Percentiles rank a stretch among this genome's conserved stretches.
Conservation (phyloP, 2,797 vertebrate genomes). For the Periparus ater region DNA sequence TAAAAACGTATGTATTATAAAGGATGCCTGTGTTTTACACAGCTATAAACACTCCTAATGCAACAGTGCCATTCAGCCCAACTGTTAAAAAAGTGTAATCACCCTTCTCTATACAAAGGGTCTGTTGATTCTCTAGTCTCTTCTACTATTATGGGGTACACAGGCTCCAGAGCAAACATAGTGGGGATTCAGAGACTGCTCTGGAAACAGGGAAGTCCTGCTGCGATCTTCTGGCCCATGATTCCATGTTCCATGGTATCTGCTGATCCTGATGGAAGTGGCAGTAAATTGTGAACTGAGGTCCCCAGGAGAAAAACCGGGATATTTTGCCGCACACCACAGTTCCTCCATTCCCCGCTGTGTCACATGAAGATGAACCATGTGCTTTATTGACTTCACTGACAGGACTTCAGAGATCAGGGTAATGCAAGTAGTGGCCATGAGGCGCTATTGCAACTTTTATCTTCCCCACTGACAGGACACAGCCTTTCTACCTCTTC, state of each 20-base stretch:
- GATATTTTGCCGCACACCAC: fast-evolving
- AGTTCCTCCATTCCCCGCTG: fast-evolving
- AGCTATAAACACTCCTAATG: background rate
- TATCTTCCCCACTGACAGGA: background rate
- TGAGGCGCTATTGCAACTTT: background rate
- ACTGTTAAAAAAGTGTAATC: background rate
- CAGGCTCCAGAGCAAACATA: background rate
- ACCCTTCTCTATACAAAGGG: background rate
- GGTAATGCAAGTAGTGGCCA: background rate
- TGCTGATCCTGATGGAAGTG: background rate
- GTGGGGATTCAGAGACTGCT: background rate
- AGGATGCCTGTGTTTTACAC: background rate
- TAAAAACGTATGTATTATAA: background rate
- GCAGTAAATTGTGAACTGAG: background rate
- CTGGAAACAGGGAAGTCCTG: background rate
- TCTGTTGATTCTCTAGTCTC: background rate
- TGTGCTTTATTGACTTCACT: background rate
- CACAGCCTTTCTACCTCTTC: background rate
- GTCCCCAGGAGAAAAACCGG: background rate
- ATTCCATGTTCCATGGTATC: background rate
- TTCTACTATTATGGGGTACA: background rate
- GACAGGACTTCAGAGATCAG: background rate
- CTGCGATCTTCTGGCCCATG: background rate
- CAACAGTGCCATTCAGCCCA: background rate
- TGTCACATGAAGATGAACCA: background rate